Conservation (phyloP, 2,113 vertebrate species). For the Dinomys branickii region DNA sequence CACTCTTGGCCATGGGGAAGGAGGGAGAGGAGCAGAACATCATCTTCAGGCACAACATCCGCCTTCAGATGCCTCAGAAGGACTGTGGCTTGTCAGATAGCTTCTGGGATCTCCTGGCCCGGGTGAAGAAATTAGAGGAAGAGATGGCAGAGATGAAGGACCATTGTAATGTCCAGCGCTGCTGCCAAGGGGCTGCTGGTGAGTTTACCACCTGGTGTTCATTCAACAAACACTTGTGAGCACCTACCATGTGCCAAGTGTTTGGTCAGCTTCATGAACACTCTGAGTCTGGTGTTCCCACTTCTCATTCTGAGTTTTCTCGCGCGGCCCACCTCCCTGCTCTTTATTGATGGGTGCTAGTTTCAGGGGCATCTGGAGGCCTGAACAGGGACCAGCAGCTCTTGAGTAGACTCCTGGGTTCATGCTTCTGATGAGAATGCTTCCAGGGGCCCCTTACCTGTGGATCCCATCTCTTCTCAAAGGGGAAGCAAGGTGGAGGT, state of each 20-base stretch:
- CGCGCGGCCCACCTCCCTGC: not conserved
- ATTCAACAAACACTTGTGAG: not conserved
- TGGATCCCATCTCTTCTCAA: not conserved
- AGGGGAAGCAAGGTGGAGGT: not conserved
- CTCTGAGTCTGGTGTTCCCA: not conserved
- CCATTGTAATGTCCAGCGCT: constrained; percentile 85
- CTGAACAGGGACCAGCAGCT: not conserved
- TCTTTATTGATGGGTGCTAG: not conserved
- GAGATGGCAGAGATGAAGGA: constrained; percentile 91
- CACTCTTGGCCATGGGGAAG: constrained; percentile 69
- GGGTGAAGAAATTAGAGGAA: constrained; percentile 91
- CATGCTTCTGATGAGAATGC: not conserved
- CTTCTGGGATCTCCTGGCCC: constrained; percentile 88
- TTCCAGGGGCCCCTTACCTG: not conserved
- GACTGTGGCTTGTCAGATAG: constrained; percentile 87
- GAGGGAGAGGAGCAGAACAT: constrained; percentile 87
- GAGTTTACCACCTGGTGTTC: constrained; percentile 24
- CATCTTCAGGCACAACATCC: constrained; percentile 92
- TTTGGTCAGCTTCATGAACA: not conserved
- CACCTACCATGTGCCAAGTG: not conserved
- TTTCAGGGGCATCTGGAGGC: not conserved
- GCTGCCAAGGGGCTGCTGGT: constrained; percentile 87
- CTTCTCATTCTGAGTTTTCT: not conserved
- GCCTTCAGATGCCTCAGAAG: constrained; percentile 85
- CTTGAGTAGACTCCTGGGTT: not conserved